Percentiles rank a stretch among this genome's conserved stretches.
Conservation (phyloP, 1,140 invertebrate species). For the Penaeus vannamei region DNA sequence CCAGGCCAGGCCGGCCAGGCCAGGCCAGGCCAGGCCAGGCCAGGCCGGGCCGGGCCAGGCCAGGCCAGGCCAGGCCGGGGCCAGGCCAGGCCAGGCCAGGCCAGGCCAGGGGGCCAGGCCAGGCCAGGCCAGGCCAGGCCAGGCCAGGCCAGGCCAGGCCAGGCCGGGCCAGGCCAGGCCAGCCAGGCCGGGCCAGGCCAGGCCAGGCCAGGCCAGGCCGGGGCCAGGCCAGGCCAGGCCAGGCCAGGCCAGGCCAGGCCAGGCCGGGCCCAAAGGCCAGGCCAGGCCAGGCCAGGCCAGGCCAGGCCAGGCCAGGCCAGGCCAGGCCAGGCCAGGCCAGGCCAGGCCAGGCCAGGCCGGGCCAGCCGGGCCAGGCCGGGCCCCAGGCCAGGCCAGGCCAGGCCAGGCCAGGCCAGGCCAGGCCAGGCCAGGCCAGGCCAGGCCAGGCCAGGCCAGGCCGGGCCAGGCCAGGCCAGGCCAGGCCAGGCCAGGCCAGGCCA, state of each 20-base stretch:
- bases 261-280: slow-evolving; percentile 68
- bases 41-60: slow-evolving; percentile 55
- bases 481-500: slow-evolving; percentile 64
- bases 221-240: slow-evolving; percentile 49
- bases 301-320: slow-evolving; percentile 69
- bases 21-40: slow-evolving; percentile 62
- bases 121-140: slow-evolving; percentile 68
- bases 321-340: slow-evolving; percentile 68
- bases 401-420: slow-evolving; percentile 65
- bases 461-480: slow-evolving; percentile 63
- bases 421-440: slow-evolving; percentile 37
- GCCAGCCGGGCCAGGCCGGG: slow-evolving; percentile 63
- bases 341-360: slow-evolving; percentile 67
- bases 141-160: slow-evolving; percentile 68
- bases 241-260: slow-evolving; percentile 62
- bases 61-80: slow-evolving; percentile 68
- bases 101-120: slow-evolving; percentile 65
- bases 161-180: slow-evolving; percentile 68
- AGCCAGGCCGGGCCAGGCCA: slow-evolving; percentile 67
- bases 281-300: slow-evolving; percentile 69
- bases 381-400: slow-evolving; percentile 67
- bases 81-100: slow-evolving; percentile 66
- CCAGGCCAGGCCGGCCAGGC: slow-evolving; percentile 65
- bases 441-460: slow-evolving; percentile 56
- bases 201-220: slow-evolving; percentile 52